Conservation (phyloP, 1,140 invertebrate species). For the Cataglyphis hispanica region DNA sequence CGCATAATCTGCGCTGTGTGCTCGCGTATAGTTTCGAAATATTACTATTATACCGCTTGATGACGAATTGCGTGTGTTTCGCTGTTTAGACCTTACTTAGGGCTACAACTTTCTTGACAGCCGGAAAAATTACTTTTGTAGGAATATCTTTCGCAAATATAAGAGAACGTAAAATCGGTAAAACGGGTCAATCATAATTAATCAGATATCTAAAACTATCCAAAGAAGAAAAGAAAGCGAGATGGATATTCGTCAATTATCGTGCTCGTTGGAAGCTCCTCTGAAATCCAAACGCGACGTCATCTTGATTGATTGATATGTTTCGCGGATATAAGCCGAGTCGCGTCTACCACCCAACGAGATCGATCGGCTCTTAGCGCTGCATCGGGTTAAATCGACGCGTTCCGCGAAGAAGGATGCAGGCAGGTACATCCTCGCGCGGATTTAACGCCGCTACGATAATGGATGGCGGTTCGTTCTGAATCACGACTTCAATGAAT, state of each 20-base stretch:
- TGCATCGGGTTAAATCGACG: conserved; percentile 34
- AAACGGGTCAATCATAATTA: neutral
- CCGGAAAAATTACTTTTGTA: too few species aligned
- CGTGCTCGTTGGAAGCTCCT: neutral
- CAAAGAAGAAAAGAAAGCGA: neutral
- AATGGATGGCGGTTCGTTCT: conserved; percentile 20
- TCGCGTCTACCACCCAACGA: conserved; percentile 20
- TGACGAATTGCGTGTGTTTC: conserved; percentile 4
- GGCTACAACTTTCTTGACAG: too few species aligned
- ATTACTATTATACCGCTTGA: conserved; percentile 27
- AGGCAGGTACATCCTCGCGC: neutral
- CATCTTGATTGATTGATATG: conserved; percentile 43
- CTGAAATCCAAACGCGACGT: conserved; percentile 6
- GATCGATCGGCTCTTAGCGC: conserved; percentile 35
- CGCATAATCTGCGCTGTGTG: conserved; percentile 36
- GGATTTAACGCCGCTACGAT: conserved; percentile 4
- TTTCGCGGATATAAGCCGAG: conserved; percentile 1
- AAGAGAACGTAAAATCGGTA: neutral
- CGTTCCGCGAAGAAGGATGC: neutral
- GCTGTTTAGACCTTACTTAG: too few species aligned
- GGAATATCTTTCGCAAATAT: neutral
- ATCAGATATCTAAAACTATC: neutral
- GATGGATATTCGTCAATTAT: neutral
- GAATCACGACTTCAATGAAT: conserved; percentile 46
- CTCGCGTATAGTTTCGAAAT: conserved; percentile 40